These are phyloP conservation scores for Morpho deidamia DNA, from an alignment of 2,888 invertebrate species.

Conservation along the genomic window DNA sequence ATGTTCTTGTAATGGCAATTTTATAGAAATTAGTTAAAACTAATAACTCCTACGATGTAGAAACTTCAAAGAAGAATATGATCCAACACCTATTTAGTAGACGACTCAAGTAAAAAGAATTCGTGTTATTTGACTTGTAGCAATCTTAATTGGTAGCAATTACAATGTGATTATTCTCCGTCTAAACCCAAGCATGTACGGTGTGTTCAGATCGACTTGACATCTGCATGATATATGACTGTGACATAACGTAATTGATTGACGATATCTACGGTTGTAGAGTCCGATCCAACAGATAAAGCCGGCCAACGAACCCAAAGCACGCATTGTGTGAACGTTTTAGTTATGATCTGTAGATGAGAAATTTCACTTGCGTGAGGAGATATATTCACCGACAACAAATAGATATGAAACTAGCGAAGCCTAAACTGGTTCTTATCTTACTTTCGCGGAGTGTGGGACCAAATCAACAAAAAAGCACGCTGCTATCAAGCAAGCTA, in stretches of 20 bases:
- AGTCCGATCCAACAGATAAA: conserved; percentile 25
- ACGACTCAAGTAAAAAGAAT: too few relatives aligned
- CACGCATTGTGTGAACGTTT: conserved; percentile 17
- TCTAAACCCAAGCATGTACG: conserved; percentile 29
- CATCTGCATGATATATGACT: conserved; percentile 38
- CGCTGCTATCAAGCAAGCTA: too few relatives aligned
- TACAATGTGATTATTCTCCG: conserved; percentile 31
- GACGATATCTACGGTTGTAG: conserved; percentile 40
- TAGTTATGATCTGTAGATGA: conserved; percentile 14
- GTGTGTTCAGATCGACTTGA: conserved; percentile 24
- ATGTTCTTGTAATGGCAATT: too few relatives aligned
- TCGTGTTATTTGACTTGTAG: conserved; percentile 13
- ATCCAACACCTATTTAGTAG: too few relatives aligned
- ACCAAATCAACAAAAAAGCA: too few relatives aligned
- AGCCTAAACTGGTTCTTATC: conserved; percentile 16
- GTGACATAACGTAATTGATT: conserved; percentile 52
- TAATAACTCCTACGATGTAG: too few relatives aligned
- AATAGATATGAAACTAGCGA: conserved; percentile 13
- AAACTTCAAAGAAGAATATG: too few relatives aligned
- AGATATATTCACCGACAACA: conserved; percentile 14
- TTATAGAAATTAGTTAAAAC: too few relatives aligned
- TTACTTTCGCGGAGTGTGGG: conserved; percentile 6
- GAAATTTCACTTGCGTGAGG: conserved; percentile 16
- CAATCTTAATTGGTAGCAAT: conserved; percentile 12
- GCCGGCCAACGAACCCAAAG: conserved; percentile 18